Conservation (phyloP, 2,888 invertebrate species). For the Plutella xylostella region DNA sequence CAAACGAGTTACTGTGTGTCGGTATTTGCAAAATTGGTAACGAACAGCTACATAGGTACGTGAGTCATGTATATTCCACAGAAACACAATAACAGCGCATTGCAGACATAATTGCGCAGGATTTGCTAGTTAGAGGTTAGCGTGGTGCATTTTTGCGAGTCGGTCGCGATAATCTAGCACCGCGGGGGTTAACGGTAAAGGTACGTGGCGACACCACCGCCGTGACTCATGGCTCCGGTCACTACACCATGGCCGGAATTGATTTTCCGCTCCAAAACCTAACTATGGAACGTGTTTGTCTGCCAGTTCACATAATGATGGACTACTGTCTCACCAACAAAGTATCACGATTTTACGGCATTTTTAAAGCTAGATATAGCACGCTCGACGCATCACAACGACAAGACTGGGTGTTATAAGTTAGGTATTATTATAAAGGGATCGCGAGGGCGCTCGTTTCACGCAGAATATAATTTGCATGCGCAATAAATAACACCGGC, state of each 20-base stretch:
- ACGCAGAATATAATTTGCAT: conserved; percentile 39
- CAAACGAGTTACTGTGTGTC: too few relatives aligned
- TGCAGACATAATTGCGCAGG: too few relatives aligned
- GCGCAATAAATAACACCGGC: conserved; percentile 50
- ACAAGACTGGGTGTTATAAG: neutral
- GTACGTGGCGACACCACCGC: conserved; percentile 16
- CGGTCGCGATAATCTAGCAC: too few relatives aligned
- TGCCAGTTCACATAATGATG: neutral
- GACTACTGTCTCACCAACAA: neutral
- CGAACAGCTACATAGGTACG: too few relatives aligned
- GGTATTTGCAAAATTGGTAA: too few relatives aligned
- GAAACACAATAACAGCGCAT: too few relatives aligned
- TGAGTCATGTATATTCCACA: too few relatives aligned
- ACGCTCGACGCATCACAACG: too few relatives aligned
- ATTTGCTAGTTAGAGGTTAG: too few relatives aligned
- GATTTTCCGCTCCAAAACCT: conserved; percentile 44
- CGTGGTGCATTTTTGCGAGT: conserved; percentile 3
- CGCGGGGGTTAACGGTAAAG: conserved; percentile 31
- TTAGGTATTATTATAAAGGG: neutral
- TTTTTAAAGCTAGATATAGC: neutral
- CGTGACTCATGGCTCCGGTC: conserved; percentile 32
- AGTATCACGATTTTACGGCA: neutral
- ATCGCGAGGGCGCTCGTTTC: conserved; percentile 23
- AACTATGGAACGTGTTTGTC: conserved; percentile 10
- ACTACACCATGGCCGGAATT: conserved; percentile 34